These are phyloP conservation scores for Geodia barretti DNA, from an alignment of 37 sponge, comb jelly and placozoan genomes.

Conservation along the genomic window DNA sequence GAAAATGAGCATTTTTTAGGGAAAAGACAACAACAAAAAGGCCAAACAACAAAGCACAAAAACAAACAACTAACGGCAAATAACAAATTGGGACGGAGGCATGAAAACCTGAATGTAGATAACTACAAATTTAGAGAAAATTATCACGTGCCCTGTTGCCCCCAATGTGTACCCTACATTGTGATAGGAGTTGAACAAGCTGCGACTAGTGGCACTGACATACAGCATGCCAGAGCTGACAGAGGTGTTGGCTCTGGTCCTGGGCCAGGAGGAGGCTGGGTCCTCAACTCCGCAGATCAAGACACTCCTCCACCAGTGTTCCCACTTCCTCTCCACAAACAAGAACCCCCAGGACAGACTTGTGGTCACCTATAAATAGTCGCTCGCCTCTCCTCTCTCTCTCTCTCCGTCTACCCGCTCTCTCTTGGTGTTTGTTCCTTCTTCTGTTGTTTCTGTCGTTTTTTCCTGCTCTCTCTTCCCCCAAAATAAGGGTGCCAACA, in stretches of 20 bases:
- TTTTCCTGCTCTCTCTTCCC: background rate
- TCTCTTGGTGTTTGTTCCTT: background rate
- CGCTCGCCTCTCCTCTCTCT: background rate
- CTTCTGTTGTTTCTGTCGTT: background rate
- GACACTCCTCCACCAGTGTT: constrained; percentile 45
- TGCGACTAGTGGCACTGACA: constrained; percentile 66
- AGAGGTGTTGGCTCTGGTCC: constrained; percentile 42
- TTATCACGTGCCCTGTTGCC: no score
- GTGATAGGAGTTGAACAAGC: constrained; percentile 77
- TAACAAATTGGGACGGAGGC: background rate
- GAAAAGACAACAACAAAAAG: no score
- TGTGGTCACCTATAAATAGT: constrained; percentile 10
- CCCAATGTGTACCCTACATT: no score
- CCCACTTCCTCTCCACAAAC: constrained; percentile 57
- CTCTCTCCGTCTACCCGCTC: background rate
- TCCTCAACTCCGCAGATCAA: constrained; percentile 32
- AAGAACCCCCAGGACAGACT: constrained; percentile 72
- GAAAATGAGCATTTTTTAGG: background rate
- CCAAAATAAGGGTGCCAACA: background rate
- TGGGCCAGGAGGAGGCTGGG: constrained; percentile 53
- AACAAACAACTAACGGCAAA: background rate
- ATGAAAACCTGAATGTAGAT: background rate
- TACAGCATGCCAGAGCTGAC: constrained; percentile 70
- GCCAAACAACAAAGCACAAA: background rate
- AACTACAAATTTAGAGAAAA: no score